phyloP scores from a whole-genome alignment of 2,113 vertebrate genomes.

The Enhydra lutris region DNA sequence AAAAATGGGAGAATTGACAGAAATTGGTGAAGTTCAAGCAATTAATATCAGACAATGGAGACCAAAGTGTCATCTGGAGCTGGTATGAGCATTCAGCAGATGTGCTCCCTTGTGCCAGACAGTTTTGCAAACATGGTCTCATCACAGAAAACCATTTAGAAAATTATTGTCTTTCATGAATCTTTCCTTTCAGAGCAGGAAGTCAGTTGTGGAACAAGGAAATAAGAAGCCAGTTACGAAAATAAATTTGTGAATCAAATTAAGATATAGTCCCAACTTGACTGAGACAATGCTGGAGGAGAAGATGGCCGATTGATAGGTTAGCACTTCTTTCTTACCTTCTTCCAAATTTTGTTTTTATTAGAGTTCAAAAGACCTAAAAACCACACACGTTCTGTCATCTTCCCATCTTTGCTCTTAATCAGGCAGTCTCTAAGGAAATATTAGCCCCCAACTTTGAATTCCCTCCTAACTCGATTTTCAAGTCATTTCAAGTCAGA shows the following conservation, averaged over 20 bases:
- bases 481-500: slow-evolving; percentile 3
- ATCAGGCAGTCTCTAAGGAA: background rate
- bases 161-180: background rate
- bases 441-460: background rate
- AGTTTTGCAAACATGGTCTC: background rate
- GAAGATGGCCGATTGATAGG: background rate
- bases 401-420: background rate
- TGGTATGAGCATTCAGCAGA: background rate
- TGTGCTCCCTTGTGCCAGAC: accelerated
- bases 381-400: background rate
- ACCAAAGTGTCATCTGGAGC: background rate
- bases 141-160: background rate
- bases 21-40: background rate
- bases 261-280: background rate
- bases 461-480: background rate
- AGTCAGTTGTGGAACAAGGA: background rate
- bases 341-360: background rate
- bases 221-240: background rate
- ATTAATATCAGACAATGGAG: background rate
- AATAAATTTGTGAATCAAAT: background rate
- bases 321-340: background rate
- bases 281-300: background rate
- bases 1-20: background rate
- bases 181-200: background rate
- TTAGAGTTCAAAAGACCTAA: background rate